A percentile compares a stretch with the other conserved stretches of the same genome.
phyloP scores from a whole-genome alignment of 1,140 invertebrate species.

The Saxidomus purpurata region DNA sequence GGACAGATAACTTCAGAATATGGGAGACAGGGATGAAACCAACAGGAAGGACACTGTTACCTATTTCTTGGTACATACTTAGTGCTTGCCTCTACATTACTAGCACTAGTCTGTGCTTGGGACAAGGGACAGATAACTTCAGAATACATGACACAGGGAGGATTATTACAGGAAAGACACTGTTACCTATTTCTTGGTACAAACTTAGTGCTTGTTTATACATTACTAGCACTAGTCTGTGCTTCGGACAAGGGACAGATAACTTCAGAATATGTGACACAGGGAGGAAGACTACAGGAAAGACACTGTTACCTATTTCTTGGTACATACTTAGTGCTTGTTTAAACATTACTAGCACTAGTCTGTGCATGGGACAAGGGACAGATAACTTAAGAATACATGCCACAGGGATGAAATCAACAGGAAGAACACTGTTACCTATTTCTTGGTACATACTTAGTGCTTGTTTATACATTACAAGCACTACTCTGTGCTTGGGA shows the following conservation, averaged over 20 bases:
- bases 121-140: background rate
- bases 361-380: background rate
- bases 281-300: background rate
- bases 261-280: background rate
- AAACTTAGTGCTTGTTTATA: background rate
- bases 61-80: background rate
- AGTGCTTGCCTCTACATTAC: background rate
- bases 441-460: no score
- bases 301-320: background rate
- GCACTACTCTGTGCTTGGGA: no score
- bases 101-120: background rate
- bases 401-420: no score
- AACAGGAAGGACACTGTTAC: background rate
- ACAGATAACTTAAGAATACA: background rate
- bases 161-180: background rate
- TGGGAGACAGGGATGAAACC: background rate
- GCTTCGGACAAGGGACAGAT: background rate
- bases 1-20: background rate
- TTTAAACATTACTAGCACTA: background rate
- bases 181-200: background rate
- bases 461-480: no score
- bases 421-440: no score
- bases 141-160: background rate
- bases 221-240: background rate
- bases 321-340: background rate